Evolutionary conservation across 2,113 vertebrate genomes (phyloP).

Genomic region (Micronycteris hirsuta): DNA sequence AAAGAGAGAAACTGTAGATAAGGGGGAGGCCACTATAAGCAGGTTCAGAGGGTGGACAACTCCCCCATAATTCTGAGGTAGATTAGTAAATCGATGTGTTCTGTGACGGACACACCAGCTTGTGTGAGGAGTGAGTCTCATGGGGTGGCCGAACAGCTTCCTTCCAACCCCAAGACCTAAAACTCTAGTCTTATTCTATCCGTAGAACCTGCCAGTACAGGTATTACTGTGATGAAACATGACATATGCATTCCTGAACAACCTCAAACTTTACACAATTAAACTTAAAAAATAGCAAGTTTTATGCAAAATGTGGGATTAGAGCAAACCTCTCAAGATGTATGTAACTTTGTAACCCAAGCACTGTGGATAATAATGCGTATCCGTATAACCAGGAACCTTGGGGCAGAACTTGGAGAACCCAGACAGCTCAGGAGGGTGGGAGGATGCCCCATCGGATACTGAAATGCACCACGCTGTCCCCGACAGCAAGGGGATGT

Average conservation of each 20-base stretch:
- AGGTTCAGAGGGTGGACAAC: neutral
- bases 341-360: neutral
- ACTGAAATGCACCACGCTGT: neutral
- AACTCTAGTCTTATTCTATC: neutral
- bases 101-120: neutral
- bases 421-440: neutral
- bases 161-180: neutral
- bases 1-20: neutral
- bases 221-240: neutral
- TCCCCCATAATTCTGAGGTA: neutral
- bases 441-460: neutral
- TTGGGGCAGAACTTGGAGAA: neutral
- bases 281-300: neutral
- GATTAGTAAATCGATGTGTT: neutral
- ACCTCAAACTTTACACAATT: neutral
- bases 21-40: neutral
- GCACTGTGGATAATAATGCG: neutral
- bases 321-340: neutral
- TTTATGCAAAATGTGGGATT: neutral
- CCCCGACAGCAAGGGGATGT: neutral
- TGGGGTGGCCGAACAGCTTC: neutral
- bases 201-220: neutral
- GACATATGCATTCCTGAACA: neutral
- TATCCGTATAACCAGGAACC: neutral
- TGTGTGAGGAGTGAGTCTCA: neutral